Evolutionary conservation across 2,888 invertebrate genomes (phyloP).

Genomic region (Trichopoda pennipes): DNA sequence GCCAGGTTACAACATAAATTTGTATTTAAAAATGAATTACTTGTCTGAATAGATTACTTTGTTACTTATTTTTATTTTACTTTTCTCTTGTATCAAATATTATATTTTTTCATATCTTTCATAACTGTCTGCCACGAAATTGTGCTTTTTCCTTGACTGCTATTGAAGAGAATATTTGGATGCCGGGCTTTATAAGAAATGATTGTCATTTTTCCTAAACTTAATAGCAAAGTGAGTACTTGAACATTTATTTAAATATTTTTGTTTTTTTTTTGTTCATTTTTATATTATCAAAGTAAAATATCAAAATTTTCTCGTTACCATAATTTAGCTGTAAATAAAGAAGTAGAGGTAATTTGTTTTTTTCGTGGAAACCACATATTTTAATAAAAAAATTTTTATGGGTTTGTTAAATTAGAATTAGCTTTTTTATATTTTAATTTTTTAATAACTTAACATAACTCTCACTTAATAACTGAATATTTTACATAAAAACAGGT

Average conservation of each 20-base stretch:
- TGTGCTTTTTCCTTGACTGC: slow-evolving; percentile 4
- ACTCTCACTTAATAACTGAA: too few species aligned
- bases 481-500: too few species aligned
- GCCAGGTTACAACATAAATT: slow-evolving; percentile 76
- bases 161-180: slow-evolving; percentile 42
- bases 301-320: neutral
- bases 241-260: slow-evolving; percentile 27
- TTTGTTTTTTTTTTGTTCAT: too few species aligned
- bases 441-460: too few species aligned
- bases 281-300: too few species aligned
- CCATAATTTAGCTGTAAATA: neutral
- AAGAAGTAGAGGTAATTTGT: neutral
- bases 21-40: slow-evolving; percentile 78
- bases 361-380: neutral
- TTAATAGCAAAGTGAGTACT: slow-evolving; percentile 61
- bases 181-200: slow-evolving; percentile 63
- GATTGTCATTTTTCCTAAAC: slow-evolving; percentile 67
- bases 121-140: slow-evolving; percentile 50
- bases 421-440: too few species aligned
- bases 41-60: slow-evolving; percentile 67
- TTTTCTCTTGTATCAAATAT: slow-evolving; percentile 28
- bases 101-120: slow-evolving; percentile 1
- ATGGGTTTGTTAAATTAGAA: too few species aligned
- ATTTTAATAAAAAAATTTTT: neutral
- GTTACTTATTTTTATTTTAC: slow-evolving; percentile 32